Evolutionary conservation across 2,113 vertebrate genomes (phyloP), one percentile per base, ranked within the genome.

Genomic region (Aix galericulata): DNA sequence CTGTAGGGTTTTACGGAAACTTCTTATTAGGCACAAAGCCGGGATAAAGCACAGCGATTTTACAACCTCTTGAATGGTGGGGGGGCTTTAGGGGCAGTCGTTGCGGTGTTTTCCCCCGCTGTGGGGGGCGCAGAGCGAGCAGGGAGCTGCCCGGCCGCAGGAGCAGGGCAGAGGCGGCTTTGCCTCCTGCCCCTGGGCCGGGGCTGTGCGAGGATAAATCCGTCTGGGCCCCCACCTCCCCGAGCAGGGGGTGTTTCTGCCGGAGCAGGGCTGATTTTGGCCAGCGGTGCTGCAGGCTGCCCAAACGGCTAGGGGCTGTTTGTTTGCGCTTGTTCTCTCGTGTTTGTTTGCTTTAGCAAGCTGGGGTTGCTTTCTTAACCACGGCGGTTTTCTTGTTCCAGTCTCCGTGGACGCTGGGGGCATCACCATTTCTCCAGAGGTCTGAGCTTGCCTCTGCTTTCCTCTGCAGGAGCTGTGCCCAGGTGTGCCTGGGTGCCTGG

Each of bases 41-140:
- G 46, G 46, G 46, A 22, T 48, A 48, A 48, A 6, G 20, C 46
- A 11, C 46, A 21, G 20, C 20, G 5, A n/a, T 31, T 52, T 56
- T 40, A 13, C 0, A 11, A 9, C 36, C 1, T 0, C 27, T 25
- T 3, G 36, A 4, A 4, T 38, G 7, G 18, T 7, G 42, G 75
- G 9, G 58, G 34, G 78, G 76, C 77, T 72, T 36, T 10, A 13
- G 4, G 0, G 17, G 36, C 56, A 3, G 25, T 17, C 29, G 0
- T 9, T 22, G 0, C 0, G 3, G 40, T 3, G 0, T n/a, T 88
- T 86, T 58, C 25, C 64, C n/a, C 1, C 5, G 67, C 32, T 29
- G 6, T 2, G 7, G 64, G 13, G 34, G 76, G 8, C 11, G 60
- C 38, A 14, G 27, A 46, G 46, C 8, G 0, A 16, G 46, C 8